Evolutionary conservation across 2,113 vertebrate species (phyloP), one percentile per base, ranked within the genome.

Genomic region (Picathartes gymnocephalus): DNA sequence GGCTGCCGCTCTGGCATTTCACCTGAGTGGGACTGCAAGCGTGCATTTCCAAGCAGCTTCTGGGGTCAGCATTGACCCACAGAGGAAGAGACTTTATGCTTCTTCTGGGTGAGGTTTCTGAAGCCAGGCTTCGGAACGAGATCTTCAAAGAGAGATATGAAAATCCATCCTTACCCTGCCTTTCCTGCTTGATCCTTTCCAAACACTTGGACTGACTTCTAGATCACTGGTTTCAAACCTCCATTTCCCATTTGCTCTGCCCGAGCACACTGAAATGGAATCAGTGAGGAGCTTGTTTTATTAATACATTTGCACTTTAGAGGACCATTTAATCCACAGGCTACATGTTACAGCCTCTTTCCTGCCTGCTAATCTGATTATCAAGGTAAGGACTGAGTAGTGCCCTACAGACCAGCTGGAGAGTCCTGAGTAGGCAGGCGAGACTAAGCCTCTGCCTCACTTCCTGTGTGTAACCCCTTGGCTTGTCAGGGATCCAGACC

Each of bases 301-400:
- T 86, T 91, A 93, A 78, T 87, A 84, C 84, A 58, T 87, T 86
- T 94, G 91, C 81, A 81, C 81, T 81, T 53, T 72, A 58, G 69
- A 82, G 76, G 81, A 51, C 81, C 4, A 6, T 61, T 82, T 80
- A 85, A 94, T 85, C 81, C 86, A 83, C 71, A 69, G 58, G 53
- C 64, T 83, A 13, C 50, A 20, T 23, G 30, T 71, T 86, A 84
- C 4, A 10, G 74, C 53, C 73, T 44, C 88, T 40, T 90, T 84
- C 80, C 90, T 89, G 86, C 27, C 81, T n/a, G 21, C 33, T 92
- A 92, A 94, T 89, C 93, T 86, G 81, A 61, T 76, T 74, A 69
- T 27, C 71, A 80, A 80, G 62, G 54, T 42, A 72, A 58, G 69
- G 70, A 44, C 28, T 8, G 72, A 74, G 65, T 8, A 47, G 56